Evolutionary conservation across 2,888 invertebrate species (phyloP), one percentile per base, ranked within the genome.

Genomic region (Agonopterix subpropinquella): DNA sequence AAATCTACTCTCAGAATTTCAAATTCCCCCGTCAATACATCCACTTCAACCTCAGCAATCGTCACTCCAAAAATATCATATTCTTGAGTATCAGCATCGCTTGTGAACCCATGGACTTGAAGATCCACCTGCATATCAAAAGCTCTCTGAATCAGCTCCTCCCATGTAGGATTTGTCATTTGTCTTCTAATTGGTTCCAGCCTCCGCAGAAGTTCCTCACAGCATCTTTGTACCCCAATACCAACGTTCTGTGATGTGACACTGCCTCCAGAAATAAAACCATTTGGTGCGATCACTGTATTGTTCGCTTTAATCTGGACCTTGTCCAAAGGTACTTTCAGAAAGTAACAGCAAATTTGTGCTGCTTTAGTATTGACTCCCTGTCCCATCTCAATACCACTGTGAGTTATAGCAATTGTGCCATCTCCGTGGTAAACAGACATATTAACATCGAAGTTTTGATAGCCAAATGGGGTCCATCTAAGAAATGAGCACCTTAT

Each of bases 361-460:
- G 91, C 90, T 0, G 89, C 91, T 89, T 94, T 94, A 0, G 94
- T 94, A 56, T 95, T 92, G 47, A 95, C 88, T 5, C 95, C 95
- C 83, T 95, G 95, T 0, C 95, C 95, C 70, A 91, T 89, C 81
- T 93, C 93, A 48, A 91, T 77, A 2, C 92, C 92, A 10, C 91
- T 91, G 57, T 93, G 93, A 1, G 89, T 79, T 11, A 95, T 81
- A 1, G 90, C 84, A 0, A 95, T 92, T 0, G 91, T 89, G 2
- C 92, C 93, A 69, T 93, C 92, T 0, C 87, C 83, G 41, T 91
- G 91, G 64, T 90, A 94, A n/a, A 94, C 89, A 1, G 91, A 87
- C 36, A 93, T 77, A 89, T 48, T 85, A 69, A 47, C 89, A 70
- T 55, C 82, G 67, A 47, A 66, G 58, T 45, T 91, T 64, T 4